These are phyloP conservation scores for Meleagris gallopavo DNA, from an alignment of 2,113 vertebrate species.

Conservation along the genomic window DNA sequence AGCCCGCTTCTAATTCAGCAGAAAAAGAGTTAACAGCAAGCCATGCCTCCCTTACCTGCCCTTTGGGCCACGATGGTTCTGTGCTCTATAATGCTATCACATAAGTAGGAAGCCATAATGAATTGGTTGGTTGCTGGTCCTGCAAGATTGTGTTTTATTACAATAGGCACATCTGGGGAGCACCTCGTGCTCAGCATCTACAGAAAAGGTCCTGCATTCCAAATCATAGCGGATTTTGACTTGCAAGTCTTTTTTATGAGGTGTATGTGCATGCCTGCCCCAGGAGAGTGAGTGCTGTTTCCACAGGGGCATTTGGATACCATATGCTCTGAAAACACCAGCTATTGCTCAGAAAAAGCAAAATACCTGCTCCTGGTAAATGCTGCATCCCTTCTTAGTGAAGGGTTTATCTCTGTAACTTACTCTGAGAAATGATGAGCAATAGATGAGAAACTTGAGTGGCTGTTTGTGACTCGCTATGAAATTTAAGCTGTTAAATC, in stretches of 20 bases:
- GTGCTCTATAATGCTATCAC: background rate
- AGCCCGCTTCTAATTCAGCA: background rate
- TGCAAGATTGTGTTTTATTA: background rate
- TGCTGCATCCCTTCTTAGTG: background rate
- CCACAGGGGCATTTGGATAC: slow-evolving; percentile 50
- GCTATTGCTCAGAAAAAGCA: background rate
- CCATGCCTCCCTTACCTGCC: background rate
- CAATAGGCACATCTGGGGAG: slow-evolving; percentile 39
- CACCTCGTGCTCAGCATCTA: background rate
- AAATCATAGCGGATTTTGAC: background rate
- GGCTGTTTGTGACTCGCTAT: background rate
- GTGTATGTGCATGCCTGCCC: slow-evolving; percentile 43
- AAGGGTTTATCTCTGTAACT: background rate
- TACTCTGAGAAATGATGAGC: background rate
- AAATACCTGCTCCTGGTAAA: background rate
- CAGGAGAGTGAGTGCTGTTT: background rate
- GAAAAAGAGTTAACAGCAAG: background rate
- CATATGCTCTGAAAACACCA: slow-evolving; percentile 44
- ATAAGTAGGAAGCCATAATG: background rate
- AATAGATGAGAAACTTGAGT: background rate
- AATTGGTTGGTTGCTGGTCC: background rate
- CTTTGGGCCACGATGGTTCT: background rate
- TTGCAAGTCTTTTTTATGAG: slow-evolving; percentile 69
- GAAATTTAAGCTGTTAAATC: background rate
- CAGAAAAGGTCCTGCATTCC: slow-evolving; percentile 21